phyloP scores from a whole-genome alignment of 2,113 vertebrate genomes.

The Heterotis niloticus region DNA sequence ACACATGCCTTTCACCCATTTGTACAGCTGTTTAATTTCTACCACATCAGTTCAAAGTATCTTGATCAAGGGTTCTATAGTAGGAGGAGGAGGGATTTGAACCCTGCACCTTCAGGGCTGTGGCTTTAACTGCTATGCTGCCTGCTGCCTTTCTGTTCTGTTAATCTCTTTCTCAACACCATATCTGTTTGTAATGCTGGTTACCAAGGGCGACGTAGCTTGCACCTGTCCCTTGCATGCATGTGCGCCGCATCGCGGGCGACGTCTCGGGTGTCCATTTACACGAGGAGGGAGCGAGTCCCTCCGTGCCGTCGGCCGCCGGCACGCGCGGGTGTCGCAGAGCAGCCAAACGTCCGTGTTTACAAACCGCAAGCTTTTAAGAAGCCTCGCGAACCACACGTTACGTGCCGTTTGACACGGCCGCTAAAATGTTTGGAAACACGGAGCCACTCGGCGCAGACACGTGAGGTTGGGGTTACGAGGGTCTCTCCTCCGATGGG shows the following conservation, averaged over 20 bases:
- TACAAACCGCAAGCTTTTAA: conserved; percentile 4
- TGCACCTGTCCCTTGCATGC: too few relatives aligned
- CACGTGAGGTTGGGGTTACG: neutral
- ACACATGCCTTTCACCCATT: too few relatives aligned
- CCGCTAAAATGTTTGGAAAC: conserved; percentile 14
- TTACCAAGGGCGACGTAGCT: neutral
- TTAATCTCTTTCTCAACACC: too few relatives aligned
- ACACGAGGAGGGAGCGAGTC: neutral
- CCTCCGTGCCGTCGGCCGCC: too few relatives aligned
- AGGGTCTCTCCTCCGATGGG: too few relatives aligned
- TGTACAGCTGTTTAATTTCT: too few relatives aligned
- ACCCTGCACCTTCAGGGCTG: too few relatives aligned
- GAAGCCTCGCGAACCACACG: neutral
- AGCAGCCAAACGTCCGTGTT: neutral
- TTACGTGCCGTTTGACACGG: conserved; percentile 10
- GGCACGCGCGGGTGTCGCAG: neutral
- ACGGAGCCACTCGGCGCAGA: neutral
- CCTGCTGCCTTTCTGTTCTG: too few relatives aligned
- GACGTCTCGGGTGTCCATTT: neutral
- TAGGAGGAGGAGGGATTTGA: too few relatives aligned
- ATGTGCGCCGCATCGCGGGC: neutral
- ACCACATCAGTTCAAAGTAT: too few relatives aligned
- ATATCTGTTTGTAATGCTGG: neutral
- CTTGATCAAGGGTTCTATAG: too few relatives aligned
- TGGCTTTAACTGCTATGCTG: too few relatives aligned